Evolutionary conservation across 2,113 vertebrate genomes (phyloP).

Genomic region (Mesitornis unicolor): DNA sequence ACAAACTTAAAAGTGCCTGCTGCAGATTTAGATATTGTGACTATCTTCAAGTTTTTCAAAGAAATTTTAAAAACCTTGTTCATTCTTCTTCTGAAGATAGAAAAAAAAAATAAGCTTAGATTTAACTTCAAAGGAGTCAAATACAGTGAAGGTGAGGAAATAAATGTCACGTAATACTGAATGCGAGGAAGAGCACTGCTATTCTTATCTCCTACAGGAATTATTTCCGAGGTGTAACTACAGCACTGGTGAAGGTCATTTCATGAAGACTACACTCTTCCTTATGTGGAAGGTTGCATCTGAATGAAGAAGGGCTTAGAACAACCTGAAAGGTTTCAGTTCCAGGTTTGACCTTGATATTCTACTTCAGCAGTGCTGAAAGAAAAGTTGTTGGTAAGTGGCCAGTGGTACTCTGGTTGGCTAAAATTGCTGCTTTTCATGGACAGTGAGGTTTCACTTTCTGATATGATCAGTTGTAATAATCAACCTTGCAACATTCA

Average conservation of each 20-base stretch:
- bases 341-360: not conserved
- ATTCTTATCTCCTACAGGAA: not conserved
- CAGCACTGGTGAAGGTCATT: not conserved
- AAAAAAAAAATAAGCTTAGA: not conserved
- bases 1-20: not conserved
- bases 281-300: not conserved
- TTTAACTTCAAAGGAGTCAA: conserved; percentile 26
- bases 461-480: not conserved
- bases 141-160: not conserved
- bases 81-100: not conserved
- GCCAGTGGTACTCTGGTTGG: not conserved
- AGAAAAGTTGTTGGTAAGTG: not conserved
- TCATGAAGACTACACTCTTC: not conserved
- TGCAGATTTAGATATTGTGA: not conserved
- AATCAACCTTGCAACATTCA: not conserved
- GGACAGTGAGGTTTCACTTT: not conserved
- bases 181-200: not conserved
- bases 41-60: not conserved
- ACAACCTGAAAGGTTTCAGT: not conserved
- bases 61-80: not conserved
- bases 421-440: not conserved
- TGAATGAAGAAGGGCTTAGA: not conserved
- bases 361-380: not conserved
- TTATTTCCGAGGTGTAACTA: not conserved
- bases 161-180: not conserved